phyloP scores from a whole-genome alignment of 2,113 vertebrate species.

The Poicephalus gulielmi region DNA sequence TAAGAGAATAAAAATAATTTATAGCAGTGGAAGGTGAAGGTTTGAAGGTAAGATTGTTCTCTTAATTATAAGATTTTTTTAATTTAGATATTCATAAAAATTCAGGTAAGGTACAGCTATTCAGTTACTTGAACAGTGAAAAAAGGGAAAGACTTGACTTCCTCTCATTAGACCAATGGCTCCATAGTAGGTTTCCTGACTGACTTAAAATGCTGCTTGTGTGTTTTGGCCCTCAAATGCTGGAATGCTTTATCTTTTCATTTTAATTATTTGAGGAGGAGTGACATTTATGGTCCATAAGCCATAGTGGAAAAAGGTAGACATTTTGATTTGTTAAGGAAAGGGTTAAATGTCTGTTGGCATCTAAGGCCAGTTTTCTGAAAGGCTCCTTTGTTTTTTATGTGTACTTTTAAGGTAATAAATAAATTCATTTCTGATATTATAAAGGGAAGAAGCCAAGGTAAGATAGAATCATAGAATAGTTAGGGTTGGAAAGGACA shows the following conservation, averaged over 20 bases:
- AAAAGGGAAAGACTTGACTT: neutral
- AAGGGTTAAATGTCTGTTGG: neutral
- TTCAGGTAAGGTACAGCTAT: neutral
- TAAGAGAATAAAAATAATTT: neutral
- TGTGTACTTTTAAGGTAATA: neutral
- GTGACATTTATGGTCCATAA: neutral
- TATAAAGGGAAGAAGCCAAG: neutral
- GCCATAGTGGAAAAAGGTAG: neutral
- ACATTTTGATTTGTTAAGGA: neutral
- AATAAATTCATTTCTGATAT: neutral
- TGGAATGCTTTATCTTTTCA: neutral
- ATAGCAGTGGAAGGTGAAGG: neutral
- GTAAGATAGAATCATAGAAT: neutral
- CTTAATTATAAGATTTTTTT: neutral
- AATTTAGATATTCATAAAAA: neutral
- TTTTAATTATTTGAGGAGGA: neutral
- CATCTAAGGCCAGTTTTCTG: neutral
- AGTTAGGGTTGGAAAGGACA: too few relatives aligned
- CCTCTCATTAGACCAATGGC: neutral
- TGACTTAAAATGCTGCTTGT: neutral
- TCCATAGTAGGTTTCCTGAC: neutral
- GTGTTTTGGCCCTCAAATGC: neutral
- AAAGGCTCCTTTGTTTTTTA: neutral
- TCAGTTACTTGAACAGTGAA: neutral
- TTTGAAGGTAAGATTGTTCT: neutral